Base-by-base conservation (phyloP, 2,113 vertebrate species). In the Lophura nycthemera region DNA sequence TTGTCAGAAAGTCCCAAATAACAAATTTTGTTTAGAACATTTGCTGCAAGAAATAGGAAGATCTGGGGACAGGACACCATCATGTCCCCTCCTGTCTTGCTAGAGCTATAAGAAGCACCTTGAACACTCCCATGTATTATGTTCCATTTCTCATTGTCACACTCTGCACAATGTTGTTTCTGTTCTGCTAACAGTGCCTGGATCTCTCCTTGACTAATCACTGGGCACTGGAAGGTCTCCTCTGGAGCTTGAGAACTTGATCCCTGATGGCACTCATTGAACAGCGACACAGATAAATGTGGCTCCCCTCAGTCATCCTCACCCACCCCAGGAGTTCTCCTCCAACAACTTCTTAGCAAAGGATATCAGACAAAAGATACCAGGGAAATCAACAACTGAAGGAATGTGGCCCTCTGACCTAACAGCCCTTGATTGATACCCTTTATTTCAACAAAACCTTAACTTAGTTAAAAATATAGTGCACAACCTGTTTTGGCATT, bases 181-280 rank as follows among this genome's bases (percentile, higher is more conserved):
- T 93, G 86, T 82, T 71, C 93, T 86, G 29, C 93, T 92, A 76
- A 86, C 88, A 83, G 70, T 91, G 63, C 91, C 92, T 91, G 65
- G 3, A 52, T 92, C 83, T 92, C 70, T 64, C 81, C 84, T 94
- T 92, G 78, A 82, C 71, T 96, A 83, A 93, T 92, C 92, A 87
- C 77, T 72, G 64, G 75, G 65, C 30, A 2, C 77, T 89, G 84
- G 73, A 95, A 86, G 50, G 67, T 87, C 76, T 67, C 92, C 64
- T 81, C 74, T 75, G 83, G 84, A 94, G 80, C 93, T 94, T 96
- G 93, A 96, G 96, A 96, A 96, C 82, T 94, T 96, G 96, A 96
- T 90, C 92, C 80, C 69, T 1, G 1, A 54, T 83, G 75, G 83
- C 72, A 94, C 22, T n/a, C 9, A 0, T 93, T 34, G 90, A 89